phyloP scores from a whole-genome alignment of 1,140 invertebrate genomes.

The Metopolophium dirhodum region DNA sequence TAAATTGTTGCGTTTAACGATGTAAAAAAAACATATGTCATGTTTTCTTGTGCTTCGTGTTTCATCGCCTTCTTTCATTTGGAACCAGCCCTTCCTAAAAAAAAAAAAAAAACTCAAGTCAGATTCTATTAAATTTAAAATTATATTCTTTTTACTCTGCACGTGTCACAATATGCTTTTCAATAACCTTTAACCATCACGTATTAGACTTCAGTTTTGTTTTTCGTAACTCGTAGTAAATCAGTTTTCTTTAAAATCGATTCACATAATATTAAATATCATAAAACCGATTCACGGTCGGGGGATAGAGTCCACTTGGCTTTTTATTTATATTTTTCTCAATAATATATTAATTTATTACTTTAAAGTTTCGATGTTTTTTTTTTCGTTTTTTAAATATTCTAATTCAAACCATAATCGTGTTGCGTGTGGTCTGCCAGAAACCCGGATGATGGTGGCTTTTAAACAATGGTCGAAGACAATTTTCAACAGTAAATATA shows the following conservation, averaged over 20 bases:
- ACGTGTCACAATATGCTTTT: conserved; percentile 22
- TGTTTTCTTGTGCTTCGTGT: background rate
- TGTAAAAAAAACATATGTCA: background rate
- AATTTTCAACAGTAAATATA: too few species aligned
- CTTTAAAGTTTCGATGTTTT: too few species aligned
- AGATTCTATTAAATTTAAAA: background rate
- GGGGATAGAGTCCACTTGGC: too few species aligned
- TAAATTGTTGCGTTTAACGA: background rate
- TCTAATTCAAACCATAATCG: too few species aligned
- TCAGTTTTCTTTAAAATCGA: background rate
- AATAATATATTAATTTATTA: too few species aligned
- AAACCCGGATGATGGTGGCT: too few species aligned
- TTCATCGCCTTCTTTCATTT: background rate
- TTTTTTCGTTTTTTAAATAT: too few species aligned
- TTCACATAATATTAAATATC: background rate
- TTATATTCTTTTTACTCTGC: background rate
- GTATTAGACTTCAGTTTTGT: background rate
- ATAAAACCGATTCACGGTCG: background rate
- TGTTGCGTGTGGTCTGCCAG: too few species aligned
- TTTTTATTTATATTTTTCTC: too few species aligned
- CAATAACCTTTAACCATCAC: background rate
- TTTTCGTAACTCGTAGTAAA: background rate
- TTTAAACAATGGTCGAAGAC: too few species aligned
- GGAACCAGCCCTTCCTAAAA: background rate
- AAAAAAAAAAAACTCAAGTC: background rate